Conservation (phyloP, 2,888 invertebrate species). For the Tethea ocularis region DNA sequence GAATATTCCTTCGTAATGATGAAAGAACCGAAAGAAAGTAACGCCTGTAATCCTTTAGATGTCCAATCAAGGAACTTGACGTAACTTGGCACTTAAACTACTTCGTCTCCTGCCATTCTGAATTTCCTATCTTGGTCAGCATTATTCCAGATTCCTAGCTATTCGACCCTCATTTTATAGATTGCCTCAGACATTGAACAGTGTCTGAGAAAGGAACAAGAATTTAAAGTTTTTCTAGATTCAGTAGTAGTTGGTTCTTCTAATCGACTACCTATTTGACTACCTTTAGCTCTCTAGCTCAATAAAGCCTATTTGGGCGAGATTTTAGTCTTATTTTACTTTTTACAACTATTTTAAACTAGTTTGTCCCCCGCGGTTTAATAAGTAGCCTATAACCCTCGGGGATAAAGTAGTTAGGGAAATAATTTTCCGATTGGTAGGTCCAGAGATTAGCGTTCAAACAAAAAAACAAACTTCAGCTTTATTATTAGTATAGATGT, state of each 20-base stretch:
- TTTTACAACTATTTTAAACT: too few relatives aligned
- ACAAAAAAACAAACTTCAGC: too few relatives aligned
- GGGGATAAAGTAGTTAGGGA: too few relatives aligned
- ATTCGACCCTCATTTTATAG: not conserved
- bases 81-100: not conserved
- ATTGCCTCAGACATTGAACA: not conserved
- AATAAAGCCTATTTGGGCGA: too few relatives aligned
- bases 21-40: not conserved
- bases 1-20: not conserved
- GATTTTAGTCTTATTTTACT: too few relatives aligned
- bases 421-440: too few relatives aligned
- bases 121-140: not conserved
- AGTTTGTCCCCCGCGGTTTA: too few relatives aligned
- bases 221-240: not conserved
- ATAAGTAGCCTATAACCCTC: too few relatives aligned
- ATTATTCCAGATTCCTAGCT: not conserved
- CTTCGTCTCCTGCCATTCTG: not conserved
- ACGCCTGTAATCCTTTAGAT: not conserved
- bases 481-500: too few relatives aligned
- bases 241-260: not conserved
- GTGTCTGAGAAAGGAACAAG: not conserved
- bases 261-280: too few relatives aligned
- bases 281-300: too few relatives aligned
- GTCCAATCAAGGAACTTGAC: not conserved
- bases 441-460: too few relatives aligned